Conservation (phyloP, 2,797 vertebrate genomes). For the Syngnathus rostellatus region DNA sequence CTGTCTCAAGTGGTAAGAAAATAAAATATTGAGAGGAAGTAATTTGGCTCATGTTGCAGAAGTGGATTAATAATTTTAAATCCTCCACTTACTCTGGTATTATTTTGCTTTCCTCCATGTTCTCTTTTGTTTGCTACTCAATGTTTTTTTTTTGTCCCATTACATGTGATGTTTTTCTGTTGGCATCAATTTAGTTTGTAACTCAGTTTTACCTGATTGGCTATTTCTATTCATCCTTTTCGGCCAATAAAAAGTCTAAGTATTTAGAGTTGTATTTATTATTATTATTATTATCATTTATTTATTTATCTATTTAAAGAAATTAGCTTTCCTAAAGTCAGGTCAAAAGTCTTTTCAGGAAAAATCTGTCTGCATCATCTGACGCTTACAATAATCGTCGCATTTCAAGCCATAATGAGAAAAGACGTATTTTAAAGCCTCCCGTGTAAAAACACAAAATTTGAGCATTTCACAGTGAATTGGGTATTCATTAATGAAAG, state of each 20-base stretch:
- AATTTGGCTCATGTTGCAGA: not conserved
- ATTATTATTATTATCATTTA: too few species aligned
- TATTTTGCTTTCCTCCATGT: not conserved
- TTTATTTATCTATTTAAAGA: too few species aligned
- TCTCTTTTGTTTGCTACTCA: not conserved
- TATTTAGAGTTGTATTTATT: too few species aligned
- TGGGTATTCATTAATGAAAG: slow-evolving; percentile 28
- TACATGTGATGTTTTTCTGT: not conserved
- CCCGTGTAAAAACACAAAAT: slow-evolving; percentile 19
- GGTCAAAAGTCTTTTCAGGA: too few species aligned
- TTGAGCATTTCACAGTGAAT: slow-evolving; percentile 30
- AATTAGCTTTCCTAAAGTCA: too few species aligned
- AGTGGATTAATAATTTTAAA: not conserved
- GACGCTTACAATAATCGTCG: too few species aligned
- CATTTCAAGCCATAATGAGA: not conserved
- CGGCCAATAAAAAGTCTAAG: too few species aligned
- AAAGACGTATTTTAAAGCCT: not conserved
- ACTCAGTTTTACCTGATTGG: not conserved
- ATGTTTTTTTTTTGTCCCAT: not conserved
- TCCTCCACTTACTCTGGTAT: not conserved
- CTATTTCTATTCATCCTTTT: too few species aligned
- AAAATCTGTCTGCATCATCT: not conserved
- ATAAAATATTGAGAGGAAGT: not conserved
- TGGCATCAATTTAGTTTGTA: not conserved
- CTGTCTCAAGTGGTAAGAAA: too few species aligned